phyloP scores from a whole-genome alignment of 2,113 vertebrate species.

The Emberiza fucata region DNA sequence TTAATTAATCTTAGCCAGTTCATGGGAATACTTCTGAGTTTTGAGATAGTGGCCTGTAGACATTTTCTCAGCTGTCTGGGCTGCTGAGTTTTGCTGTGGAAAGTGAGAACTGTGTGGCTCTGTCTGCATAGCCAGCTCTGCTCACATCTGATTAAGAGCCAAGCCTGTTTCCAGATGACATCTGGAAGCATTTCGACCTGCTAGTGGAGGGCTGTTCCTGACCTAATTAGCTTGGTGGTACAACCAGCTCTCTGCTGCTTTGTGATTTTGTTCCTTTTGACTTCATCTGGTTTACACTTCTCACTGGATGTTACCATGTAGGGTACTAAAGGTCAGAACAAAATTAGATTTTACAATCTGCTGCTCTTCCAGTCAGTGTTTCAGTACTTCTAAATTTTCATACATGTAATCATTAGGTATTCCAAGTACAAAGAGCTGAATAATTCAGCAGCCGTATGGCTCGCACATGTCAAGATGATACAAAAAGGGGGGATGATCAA shows the following conservation, averaged over 20 bases:
- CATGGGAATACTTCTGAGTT: background rate
- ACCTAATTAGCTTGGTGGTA: background rate
- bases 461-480: background rate
- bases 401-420: background rate
- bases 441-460: slow-evolving; percentile 26
- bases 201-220: background rate
- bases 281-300: background rate
- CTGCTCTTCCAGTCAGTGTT: background rate
- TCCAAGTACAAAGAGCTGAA: slow-evolving; percentile 7
- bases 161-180: background rate
- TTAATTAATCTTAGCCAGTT: background rate
- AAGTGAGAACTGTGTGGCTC: background rate
- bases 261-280: background rate
- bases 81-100: background rate
- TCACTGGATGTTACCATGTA: background rate
- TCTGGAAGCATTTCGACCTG: slow-evolving; percentile 6
- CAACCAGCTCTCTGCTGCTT: background rate
- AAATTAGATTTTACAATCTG: background rate
- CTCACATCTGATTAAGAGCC: background rate
- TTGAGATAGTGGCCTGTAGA: background rate
- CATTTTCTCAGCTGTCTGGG: background rate
- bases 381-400: background rate
- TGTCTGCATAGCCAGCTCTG: background rate
- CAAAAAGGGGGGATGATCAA: background rate
- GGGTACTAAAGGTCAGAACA: background rate